These are phyloP conservation scores for Cephus pygmeus DNA, from an alignment of 2,888 invertebrate species.

Conservation along the genomic window DNA sequence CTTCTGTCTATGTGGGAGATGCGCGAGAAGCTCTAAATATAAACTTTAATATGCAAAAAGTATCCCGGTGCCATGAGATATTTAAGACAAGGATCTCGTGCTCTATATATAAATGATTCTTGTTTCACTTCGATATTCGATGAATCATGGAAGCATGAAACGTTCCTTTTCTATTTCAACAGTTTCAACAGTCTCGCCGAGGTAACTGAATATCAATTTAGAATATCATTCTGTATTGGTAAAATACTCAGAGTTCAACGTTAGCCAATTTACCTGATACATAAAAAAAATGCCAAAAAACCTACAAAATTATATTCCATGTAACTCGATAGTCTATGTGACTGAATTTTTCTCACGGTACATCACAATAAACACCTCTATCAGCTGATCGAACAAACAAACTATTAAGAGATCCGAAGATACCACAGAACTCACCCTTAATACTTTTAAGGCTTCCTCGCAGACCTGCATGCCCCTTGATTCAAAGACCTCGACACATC, in stretches of 20 bases:
- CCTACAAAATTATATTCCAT: background rate
- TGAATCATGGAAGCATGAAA: background rate
- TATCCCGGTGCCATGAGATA: background rate
- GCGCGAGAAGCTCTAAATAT: background rate
- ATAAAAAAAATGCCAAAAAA: background rate
- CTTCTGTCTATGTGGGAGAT: background rate
- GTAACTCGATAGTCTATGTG: background rate
- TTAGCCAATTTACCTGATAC: too few relatives aligned
- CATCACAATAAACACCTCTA: background rate
- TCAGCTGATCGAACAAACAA: background rate
- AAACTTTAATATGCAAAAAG: background rate
- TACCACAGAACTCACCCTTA: slow-evolving; percentile 77
- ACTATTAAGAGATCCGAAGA: background rate
- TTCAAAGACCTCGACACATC: slow-evolving; percentile 99
- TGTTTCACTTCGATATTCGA: background rate
- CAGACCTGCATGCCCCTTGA: slow-evolving; percentile 99
- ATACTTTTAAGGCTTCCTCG: slow-evolving; percentile 97
- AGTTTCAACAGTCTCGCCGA: background rate
- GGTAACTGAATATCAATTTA: background rate
- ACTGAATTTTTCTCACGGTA: background rate
- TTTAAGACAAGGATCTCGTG: background rate
- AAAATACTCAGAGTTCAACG: background rate
- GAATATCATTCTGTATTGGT: background rate
- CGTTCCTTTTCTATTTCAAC: background rate
- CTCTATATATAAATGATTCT: background rate